phyloP scores from a whole-genome alignment of 2,113 vertebrate species.

The Tinamus guttatus region DNA sequence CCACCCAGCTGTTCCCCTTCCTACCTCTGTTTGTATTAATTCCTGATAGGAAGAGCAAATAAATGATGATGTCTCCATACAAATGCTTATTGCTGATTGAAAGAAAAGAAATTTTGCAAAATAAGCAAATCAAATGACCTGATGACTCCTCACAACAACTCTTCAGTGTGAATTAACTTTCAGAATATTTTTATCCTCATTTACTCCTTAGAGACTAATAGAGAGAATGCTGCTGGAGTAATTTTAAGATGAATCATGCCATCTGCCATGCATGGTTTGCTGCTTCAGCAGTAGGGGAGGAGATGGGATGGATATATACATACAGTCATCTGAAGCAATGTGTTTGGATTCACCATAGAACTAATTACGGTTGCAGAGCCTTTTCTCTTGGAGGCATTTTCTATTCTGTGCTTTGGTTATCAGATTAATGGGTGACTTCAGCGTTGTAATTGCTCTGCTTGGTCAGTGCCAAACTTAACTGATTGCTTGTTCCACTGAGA shows the following conservation, averaged over 20 bases:
- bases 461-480: background rate
- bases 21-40: background rate
- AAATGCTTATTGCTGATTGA: background rate
- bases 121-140: slow-evolving; percentile 51
- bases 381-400: background rate
- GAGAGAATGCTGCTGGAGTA: slow-evolving; percentile 55
- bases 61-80: background rate
- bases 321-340: background rate
- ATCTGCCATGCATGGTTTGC: slow-evolving; percentile 56
- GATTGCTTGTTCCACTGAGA: background rate
- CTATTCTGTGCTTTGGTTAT: background rate
- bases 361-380: background rate
- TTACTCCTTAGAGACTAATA: slow-evolving; percentile 69
- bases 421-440: background rate
- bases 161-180: slow-evolving; percentile 48
- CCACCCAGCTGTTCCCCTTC: background rate
- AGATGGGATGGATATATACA: background rate
- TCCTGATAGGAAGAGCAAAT: background rate
- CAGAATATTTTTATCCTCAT: slow-evolving; percentile 59
- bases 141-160: slow-evolving; percentile 11
- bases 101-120: slow-evolving; percentile 30
- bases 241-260: slow-evolving; percentile 69
- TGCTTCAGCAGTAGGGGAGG: slow-evolving; percentile 43
- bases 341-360: slow-evolving; percentile 8
- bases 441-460: background rate